These are phyloP conservation scores for Siniperca chuatsi DNA, from an alignment of 2,113 vertebrate species.

Conservation along the genomic window DNA sequence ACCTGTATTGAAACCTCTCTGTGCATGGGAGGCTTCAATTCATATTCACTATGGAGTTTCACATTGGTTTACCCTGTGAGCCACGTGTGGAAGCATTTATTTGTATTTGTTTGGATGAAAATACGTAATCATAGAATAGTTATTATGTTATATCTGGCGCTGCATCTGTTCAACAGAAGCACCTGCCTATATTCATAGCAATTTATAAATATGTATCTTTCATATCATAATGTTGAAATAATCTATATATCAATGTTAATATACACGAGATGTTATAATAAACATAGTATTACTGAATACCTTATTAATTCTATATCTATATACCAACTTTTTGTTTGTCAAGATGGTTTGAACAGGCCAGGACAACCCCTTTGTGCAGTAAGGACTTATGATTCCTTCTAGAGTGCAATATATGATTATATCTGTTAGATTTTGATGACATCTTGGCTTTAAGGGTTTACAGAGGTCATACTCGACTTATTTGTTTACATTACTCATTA, in stretches of 20 bases:
- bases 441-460: constrained; percentile 50
- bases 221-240: constrained; percentile 82
- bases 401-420: constrained; percentile 73
- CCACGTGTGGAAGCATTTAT: constrained; percentile 64
- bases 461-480: constrained; percentile 45
- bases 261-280: constrained; percentile 80
- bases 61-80: constrained; percentile 59
- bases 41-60: constrained; percentile 70
- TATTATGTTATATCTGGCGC: constrained; percentile 81
- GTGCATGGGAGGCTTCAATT: constrained; percentile 85
- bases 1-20: constrained; percentile 83
- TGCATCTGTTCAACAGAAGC: constrained; percentile 58
- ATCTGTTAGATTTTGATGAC: constrained; percentile 36
- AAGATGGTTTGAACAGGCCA: constrained; percentile 83
- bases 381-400: constrained; percentile 51
- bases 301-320: constrained; percentile 83
- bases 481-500: constrained; percentile 68
- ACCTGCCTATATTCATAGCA: constrained; percentile 78
- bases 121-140: constrained; percentile 72
- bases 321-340: constrained; percentile 76
- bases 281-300: constrained; percentile 83
- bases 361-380: constrained; percentile 64
- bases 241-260: constrained; percentile 80
- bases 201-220: constrained; percentile 83
- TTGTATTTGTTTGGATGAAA: constrained; percentile 77